Percentiles rank a stretch among this genome's conserved stretches.
Conservation (phyloP, 2,797 vertebrate species). For the Sebastes nivosus region DNA sequence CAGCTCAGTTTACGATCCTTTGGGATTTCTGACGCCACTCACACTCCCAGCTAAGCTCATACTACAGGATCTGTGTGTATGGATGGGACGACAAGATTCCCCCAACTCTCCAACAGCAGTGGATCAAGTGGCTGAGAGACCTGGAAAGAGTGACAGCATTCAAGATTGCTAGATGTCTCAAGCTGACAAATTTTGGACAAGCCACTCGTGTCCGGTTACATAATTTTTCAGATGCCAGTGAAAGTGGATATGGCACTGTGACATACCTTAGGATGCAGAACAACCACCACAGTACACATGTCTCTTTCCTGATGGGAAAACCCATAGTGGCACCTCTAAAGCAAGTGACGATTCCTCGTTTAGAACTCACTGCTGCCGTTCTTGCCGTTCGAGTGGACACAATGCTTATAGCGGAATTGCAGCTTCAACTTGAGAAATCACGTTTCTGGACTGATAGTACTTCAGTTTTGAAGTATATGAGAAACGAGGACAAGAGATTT, state of each 20-base stretch:
- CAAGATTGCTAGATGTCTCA: not conserved
- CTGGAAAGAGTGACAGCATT: not conserved
- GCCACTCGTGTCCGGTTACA: not conserved
- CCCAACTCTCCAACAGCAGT: not conserved
- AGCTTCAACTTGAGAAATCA: not conserved
- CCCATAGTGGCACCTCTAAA: not conserved
- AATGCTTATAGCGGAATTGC: not conserved
- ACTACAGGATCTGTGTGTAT: not conserved
- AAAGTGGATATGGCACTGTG: not conserved
- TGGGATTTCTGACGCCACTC: not conserved
- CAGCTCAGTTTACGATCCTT: not conserved
- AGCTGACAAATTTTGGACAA: not conserved
- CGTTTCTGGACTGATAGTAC: not conserved
- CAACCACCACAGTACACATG: not conserved
- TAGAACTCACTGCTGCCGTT: not conserved
- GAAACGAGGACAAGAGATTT: too few species aligned
- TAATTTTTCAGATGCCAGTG: not conserved
- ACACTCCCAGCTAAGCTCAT: not conserved
- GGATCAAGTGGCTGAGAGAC: not conserved
- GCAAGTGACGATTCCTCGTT: not conserved
- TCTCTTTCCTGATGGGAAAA: not conserved
- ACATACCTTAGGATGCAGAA: not conserved
- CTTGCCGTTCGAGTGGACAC: not conserved
- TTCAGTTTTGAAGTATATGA: too few species aligned
- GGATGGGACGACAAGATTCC: not conserved